Base-by-base conservation (phyloP, 2,888 invertebrate species). In the Melanostoma mellinum region DNA sequence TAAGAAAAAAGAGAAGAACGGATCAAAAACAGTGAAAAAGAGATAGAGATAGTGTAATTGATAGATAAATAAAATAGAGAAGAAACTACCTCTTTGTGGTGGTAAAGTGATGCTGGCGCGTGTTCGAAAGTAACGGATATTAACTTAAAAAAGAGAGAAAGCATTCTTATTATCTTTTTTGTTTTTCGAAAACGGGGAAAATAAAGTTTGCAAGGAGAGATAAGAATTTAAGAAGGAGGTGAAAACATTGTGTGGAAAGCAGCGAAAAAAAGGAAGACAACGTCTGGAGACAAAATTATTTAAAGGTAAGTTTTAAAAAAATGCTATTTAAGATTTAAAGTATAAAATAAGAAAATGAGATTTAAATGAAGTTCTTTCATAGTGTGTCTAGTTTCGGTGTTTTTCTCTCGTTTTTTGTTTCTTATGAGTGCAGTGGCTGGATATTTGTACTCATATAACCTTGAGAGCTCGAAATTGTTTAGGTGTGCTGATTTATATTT, bases 101-200 rank as follows among this genome's bases (percentile, higher is more conserved):
- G 50, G 10, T 61, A 33, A 35, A 55, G 65, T 60, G 72, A 40
- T 72, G 71, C 67, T 72, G 65, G 72, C 72, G 81, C 71, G 71
- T 65, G 38, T 52, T 74, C 61, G 55, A 69, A 63, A 44, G 44
- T 81, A 72, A 81, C 76, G 76, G 53, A 67, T 71, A 63, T 79
- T 69, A 35, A 60, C 0, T n/a, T 2, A 52, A 52, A 52, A 52
- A 63, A 63, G 32, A 52, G 48, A 55, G 67, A 53, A 73, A 36
- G 46, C 9, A 60, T 10, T 73, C 40, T 6, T 8, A 33, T 56
- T 56, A 50, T 42, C 4, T 3, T 36, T n/a, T 56, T 53, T 61
- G 46, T 32, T 46, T 50, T 50, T 50, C 48, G 40, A 10, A 58
- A 60, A 68, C 42, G 8, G 42, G 36, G 46, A 58, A 36, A 33